Conservation (phyloP, 2,888 invertebrate genomes). For the Hedychridium roseum region DNA sequence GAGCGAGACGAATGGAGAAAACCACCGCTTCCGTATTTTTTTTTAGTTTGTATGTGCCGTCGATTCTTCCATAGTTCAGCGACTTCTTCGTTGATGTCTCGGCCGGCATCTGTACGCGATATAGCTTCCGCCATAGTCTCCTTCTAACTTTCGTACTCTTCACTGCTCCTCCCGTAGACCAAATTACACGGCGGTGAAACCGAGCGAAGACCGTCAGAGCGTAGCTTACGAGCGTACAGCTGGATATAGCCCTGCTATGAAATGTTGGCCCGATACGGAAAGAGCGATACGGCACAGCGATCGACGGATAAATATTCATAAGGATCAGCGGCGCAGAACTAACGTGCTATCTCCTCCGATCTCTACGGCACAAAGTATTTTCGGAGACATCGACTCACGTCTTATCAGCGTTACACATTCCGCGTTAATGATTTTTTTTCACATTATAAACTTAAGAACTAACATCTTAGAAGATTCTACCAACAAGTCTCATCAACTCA, state of each 20-base stretch:
- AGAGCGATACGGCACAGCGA: constrained; percentile 28
- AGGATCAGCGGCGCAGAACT: constrained; percentile 27
- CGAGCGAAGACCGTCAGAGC: constrained; percentile 23
- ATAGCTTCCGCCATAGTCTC: constrained; percentile 13
- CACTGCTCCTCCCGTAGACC: constrained; percentile 8
- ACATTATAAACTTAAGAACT: too few relatives aligned
- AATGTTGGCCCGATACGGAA: constrained; percentile 39
- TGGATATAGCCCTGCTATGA: constrained; percentile 24
- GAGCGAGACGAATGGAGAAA: constrained; percentile 21
- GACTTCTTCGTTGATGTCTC: constrained; percentile 34
- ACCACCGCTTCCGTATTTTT: too few relatives aligned
- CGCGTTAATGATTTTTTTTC: too few relatives aligned
- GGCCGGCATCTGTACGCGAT: constrained; percentile 20
- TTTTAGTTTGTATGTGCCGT: constrained; percentile 40
- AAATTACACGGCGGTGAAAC: constrained; percentile 28
- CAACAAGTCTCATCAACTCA: too few relatives aligned
- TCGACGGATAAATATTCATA: constrained; percentile 45
- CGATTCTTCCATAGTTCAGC: constrained; percentile 48
- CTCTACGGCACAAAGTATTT: too few relatives aligned
- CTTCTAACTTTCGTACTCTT: constrained; percentile 8
- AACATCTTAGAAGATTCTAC: too few relatives aligned
- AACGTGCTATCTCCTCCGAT: neutral
- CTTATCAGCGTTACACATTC: too few relatives aligned
- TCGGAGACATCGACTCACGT: too few relatives aligned
- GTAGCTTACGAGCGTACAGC: constrained; percentile 24